These are phyloP conservation scores for Numenius arquata DNA, from an alignment of 2,113 vertebrate species.

Conservation along the genomic window DNA sequence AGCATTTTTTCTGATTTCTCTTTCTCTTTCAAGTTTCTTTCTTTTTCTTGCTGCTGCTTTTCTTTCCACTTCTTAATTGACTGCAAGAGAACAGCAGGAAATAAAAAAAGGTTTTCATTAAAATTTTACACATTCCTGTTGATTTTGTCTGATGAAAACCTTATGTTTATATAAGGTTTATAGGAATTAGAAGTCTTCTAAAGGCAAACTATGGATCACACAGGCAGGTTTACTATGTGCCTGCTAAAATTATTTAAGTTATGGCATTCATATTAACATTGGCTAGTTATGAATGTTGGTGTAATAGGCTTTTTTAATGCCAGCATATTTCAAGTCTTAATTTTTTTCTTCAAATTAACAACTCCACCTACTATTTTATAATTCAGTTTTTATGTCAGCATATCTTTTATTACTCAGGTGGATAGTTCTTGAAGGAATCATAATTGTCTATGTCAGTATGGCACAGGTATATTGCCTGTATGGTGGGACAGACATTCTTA, in stretches of 20 bases:
- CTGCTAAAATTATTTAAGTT: background rate
- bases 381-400: background rate
- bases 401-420: background rate
- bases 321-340: background rate
- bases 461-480: background rate
- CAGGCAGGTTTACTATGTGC: background rate
- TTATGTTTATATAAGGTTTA: too few relatives aligned
- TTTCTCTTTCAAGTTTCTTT: conserved; percentile 72
- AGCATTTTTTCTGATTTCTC: conserved; percentile 63
- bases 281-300: background rate
- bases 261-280: background rate
- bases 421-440: background rate
- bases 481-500: background rate
- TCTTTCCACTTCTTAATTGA: conserved; percentile 87
- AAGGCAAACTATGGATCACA: background rate
- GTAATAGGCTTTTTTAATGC: background rate
- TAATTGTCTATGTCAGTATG: background rate
- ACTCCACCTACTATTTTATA: background rate
- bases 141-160: background rate
- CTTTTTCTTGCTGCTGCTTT: conserved; percentile 74
- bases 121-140: background rate
- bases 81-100: conserved; percentile 53
- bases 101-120: background rate
- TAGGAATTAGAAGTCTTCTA: background rate
- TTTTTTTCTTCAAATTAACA: background rate